phyloP scores from a whole-genome alignment of 2,888 invertebrate genomes.

The Acanthosepion pharaonis region DNA sequence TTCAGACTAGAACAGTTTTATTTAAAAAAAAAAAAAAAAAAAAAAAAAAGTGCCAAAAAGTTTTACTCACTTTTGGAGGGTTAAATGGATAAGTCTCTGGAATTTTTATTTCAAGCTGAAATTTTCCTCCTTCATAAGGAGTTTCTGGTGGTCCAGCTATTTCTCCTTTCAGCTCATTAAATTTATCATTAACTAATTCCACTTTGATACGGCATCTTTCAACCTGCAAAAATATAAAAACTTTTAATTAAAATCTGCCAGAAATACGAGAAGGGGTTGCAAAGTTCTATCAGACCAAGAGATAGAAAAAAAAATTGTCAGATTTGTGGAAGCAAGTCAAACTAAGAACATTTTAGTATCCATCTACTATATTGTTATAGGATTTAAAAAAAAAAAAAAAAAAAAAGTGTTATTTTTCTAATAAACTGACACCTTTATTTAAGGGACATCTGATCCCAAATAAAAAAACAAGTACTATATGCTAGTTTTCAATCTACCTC shows the following conservation, averaged over 20 bases:
- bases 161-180: slow-evolving; percentile 92
- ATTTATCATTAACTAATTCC: slow-evolving; percentile 88
- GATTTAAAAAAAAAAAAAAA: not conserved
- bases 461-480: too few relatives aligned
- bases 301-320: too few relatives aligned
- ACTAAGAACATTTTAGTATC: too few relatives aligned
- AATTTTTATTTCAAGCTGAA: slow-evolving; percentile 94
- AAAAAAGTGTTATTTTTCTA: not conserved
- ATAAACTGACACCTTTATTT: not conserved
- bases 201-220: slow-evolving; percentile 78
- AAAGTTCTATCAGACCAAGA: too few relatives aligned
- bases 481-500: too few relatives aligned
- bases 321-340: too few relatives aligned
- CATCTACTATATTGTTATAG: too few relatives aligned
- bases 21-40: too few relatives aligned
- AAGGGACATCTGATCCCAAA: not conserved
- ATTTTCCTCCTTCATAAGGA: slow-evolving; percentile 97
- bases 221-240: slow-evolving; percentile 67
- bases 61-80: slow-evolving; percentile 91
- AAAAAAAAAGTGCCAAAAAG: too few relatives aligned
- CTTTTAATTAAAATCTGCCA: slow-evolving; percentile 40
- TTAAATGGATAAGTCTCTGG: slow-evolving; percentile 99
- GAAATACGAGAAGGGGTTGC: too few relatives aligned
- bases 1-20: not conserved
- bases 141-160: slow-evolving; percentile 99